Base-by-base conservation (phyloP, 2,113 vertebrate species). In the Columba janthina region DNA sequence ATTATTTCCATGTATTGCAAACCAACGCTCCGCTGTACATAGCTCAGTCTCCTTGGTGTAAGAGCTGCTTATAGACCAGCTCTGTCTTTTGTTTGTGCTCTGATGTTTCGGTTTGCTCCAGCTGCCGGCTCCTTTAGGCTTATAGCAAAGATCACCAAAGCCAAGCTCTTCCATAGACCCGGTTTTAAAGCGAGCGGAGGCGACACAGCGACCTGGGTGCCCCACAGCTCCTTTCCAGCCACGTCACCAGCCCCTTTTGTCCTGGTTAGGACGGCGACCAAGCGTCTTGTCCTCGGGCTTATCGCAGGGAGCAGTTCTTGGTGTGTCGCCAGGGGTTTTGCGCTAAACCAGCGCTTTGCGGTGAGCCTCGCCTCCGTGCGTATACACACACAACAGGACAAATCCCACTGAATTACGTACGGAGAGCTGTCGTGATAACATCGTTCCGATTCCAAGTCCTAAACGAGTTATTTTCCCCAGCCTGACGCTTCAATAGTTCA, bases 1-100 rank as follows among this genome's bases (percentile, higher is more conserved):
- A 2, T 8, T 16, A 12, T 74, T 74, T 25, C 57, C 5, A 0
- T 1, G 4, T 29, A 3, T n/a, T 28, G 28, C 15, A 9, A 5
- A 75, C 5, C 61, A 26, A 0, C 1, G 3, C 32, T 38, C 2
- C 0, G 0, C 36, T 73, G 22, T 12, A 12, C 22, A 3, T 8
- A 26, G 10, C 32, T 90, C 6, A 0, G 6, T 81, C 2, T 18
- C 25, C 34, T 70, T 25, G 73, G 17, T 38, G 15, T 15, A 16
- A 18, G 57, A 62, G 34, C 31, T 22, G 25, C 15, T 28, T 28
- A 8, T 0, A 9, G 44, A 81, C 40, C 71, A 53, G 51, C 69
- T 70, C 42, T 29, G 16, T 6, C 36, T 56, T 31, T 48, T 75
- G 10, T 28, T 60, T 48, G 44, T 93, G 38, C 76, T 71, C 42